Evolutionary conservation across 2,888 invertebrate species (phyloP).

Genomic region (Stenurella melanura): DNA sequence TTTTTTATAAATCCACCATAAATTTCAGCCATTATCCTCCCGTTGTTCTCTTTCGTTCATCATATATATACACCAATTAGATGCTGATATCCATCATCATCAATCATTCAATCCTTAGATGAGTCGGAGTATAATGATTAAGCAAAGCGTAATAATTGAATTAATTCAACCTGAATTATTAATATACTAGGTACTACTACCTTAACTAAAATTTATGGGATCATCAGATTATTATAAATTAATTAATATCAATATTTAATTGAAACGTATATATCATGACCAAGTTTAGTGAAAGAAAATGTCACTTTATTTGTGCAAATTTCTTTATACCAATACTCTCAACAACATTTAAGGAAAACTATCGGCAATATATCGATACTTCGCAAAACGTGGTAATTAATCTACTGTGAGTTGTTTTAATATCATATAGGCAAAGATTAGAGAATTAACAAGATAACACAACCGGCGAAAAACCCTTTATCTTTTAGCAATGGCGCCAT

Average conservation of each 20-base stretch:
- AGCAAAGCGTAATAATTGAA: slow-evolving; percentile 31
- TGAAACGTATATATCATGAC: background rate
- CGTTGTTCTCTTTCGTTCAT: slow-evolving; percentile 30
- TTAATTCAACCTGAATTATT: slow-evolving; percentile 26
- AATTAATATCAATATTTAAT: background rate
- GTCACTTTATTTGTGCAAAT: background rate
- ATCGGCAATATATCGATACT: too few relatives aligned
- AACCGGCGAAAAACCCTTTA: too few relatives aligned
- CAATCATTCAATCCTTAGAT: slow-evolving; percentile 38
- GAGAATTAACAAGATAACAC: too few relatives aligned
- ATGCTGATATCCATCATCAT: slow-evolving; percentile 36
- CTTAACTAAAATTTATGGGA: background rate
- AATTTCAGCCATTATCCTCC: slow-evolving; percentile 28
- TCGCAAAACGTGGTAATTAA: too few relatives aligned
- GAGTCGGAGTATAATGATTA: slow-evolving; percentile 21
- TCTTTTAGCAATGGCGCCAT: too few relatives aligned
- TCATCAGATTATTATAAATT: slow-evolving; percentile 2
- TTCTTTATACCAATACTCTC: too few relatives aligned
- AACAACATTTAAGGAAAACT: too few relatives aligned
- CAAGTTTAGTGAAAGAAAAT: background rate
- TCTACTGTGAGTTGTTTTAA: too few relatives aligned
- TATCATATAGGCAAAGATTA: too few relatives aligned
- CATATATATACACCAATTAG: slow-evolving; percentile 33
- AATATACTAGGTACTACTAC: background rate
- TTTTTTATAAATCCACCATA: slow-evolving; percentile 13